Evolutionary conservation across 2,888 invertebrate species (phyloP).

Genomic region (Apamea sordens): DNA sequence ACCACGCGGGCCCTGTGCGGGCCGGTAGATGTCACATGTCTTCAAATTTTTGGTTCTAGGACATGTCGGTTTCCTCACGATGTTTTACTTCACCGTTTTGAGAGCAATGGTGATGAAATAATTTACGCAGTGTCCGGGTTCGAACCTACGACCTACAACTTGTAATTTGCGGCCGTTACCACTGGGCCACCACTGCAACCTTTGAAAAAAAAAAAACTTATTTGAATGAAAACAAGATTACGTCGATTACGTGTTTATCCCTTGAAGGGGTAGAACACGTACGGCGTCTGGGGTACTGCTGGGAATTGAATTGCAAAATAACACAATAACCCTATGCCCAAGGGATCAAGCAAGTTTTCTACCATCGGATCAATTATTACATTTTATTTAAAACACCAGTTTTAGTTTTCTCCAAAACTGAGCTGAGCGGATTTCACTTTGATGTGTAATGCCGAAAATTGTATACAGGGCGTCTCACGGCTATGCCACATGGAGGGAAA

Average conservation of each 20-base stretch:
- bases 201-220: background rate
- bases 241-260: background rate
- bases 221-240: background rate
- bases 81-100: too few relatives aligned
- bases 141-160: too few relatives aligned
- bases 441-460: background rate
- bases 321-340: background rate
- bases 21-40: too few relatives aligned
- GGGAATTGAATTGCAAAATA: background rate
- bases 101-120: too few relatives aligned
- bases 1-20: too few relatives aligned
- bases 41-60: too few relatives aligned
- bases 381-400: background rate
- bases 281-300: background rate
- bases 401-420: background rate
- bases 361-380: background rate
- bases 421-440: background rate
- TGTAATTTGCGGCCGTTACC: too few relatives aligned
- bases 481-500: too few relatives aligned
- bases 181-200: too few relatives aligned
- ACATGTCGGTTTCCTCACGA: too few relatives aligned
- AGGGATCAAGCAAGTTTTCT: background rate
- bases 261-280: background rate
- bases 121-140: too few relatives aligned
- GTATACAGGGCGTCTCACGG: too few relatives aligned